Evolutionary conservation across 2,113 vertebrate genomes (phyloP).

Genomic region (Salvator merianae): DNA sequence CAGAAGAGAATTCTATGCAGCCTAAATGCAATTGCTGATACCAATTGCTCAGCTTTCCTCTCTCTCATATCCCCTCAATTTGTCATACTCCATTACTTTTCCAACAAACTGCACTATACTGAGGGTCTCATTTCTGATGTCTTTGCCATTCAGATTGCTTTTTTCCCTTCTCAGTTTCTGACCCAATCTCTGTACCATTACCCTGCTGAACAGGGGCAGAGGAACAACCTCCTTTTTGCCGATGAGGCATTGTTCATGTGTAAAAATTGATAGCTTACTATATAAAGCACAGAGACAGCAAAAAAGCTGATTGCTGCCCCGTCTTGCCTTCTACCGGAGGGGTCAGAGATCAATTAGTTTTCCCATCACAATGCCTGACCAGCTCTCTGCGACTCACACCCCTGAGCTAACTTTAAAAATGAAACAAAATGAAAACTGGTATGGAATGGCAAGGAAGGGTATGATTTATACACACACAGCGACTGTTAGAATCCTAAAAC

Average conservation of each 20-base stretch:
- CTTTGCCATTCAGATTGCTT: not conserved
- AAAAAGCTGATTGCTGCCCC: slow-evolving; percentile 3
- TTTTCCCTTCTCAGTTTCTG: not conserved
- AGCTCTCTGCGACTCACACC: not conserved
- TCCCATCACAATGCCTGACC: not conserved
- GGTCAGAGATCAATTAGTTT: slow-evolving; percentile 9
- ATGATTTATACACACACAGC: not conserved
- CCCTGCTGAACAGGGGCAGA: not conserved
- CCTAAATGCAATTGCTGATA: not conserved
- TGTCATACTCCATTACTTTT: slow-evolving; percentile 2
- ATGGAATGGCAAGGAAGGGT: not conserved
- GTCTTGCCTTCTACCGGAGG: slow-evolving; percentile 8
- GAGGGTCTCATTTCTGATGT: not conserved
- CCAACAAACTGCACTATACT: not conserved
- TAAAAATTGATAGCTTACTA: slow-evolving; percentile 32
- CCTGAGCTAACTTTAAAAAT: slow-evolving; percentile 10
- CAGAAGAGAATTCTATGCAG: not conserved
- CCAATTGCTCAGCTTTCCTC: not conserved
- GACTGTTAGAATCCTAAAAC: not conserved
- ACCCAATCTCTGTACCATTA: not conserved
- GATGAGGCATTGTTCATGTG: slow-evolving; percentile 6
- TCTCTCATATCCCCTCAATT: not conserved
- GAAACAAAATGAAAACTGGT: not conserved
- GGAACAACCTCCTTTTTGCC: slow-evolving; percentile 11
- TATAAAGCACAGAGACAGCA: slow-evolving; percentile 22